A percentile compares a stretch with the other conserved stretches of the same genome.
These are phyloP conservation scores for Erythrolamprus reginae DNA, from an alignment of 2,113 vertebrate genomes.

Conservation along the genomic window DNA sequence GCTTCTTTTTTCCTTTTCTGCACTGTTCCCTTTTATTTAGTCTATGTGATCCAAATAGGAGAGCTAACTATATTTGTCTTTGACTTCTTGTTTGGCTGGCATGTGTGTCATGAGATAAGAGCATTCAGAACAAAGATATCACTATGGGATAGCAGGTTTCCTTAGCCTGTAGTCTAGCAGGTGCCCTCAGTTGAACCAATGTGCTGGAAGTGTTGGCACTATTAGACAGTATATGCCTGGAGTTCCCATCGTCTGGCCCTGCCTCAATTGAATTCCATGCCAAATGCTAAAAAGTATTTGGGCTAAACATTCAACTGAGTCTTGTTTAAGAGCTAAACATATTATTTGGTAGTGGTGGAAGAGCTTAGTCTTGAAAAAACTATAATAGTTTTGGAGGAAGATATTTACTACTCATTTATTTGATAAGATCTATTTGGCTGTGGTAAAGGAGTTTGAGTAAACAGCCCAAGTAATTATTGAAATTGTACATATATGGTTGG, in stretches of 20 bases:
- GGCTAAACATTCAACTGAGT: conserved; percentile 3
- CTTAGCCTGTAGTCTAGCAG: conserved; percentile 41
- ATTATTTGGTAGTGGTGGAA: background rate
- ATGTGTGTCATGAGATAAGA: conserved; percentile 31
- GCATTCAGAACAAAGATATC: conserved; percentile 13
- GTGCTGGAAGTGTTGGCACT: conserved; percentile 24
- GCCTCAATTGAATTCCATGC: conserved; percentile 42
- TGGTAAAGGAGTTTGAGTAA: background rate
- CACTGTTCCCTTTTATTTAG: background rate
- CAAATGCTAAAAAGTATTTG: conserved; percentile 28
- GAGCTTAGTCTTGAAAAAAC: background rate
- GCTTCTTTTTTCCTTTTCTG: background rate
- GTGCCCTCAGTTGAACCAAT: conserved; percentile 59
- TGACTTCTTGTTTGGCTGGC: background rate
- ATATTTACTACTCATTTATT: background rate
- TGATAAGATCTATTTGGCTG: background rate
- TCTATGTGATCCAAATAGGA: background rate
- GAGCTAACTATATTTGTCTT: background rate
- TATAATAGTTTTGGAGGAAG: background rate
- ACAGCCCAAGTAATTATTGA: background rate
- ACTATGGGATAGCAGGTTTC: background rate
- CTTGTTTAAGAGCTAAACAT: background rate
- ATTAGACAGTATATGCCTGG: conserved; percentile 58
- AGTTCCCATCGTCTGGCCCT: conserved; percentile 58
- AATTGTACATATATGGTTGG: background rate